Percentiles rank a stretch among this genome's conserved stretches.
phyloP scores from a whole-genome alignment of 2,113 vertebrate genomes.

The Felis chaus region DNA sequence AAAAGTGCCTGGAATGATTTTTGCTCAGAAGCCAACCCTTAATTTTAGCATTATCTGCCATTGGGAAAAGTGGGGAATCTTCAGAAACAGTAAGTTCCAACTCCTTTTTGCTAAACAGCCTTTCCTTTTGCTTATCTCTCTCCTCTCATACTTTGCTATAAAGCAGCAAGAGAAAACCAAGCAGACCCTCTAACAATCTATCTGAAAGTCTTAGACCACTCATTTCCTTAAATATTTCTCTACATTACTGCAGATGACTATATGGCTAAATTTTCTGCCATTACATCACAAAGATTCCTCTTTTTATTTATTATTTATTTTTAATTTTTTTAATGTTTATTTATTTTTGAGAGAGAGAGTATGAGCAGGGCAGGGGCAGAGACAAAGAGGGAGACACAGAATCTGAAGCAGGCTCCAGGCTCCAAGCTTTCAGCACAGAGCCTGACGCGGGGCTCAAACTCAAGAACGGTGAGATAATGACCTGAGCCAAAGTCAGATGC shows the following conservation, averaged over 20 bases:
- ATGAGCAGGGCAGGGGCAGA: too few species aligned
- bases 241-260: neutral
- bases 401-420: too few species aligned
- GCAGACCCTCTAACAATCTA: neutral
- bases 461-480: too few species aligned
- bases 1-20: neutral
- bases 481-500: too few species aligned
- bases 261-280: neutral
- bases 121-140: neutral
- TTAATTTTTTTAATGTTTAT: too few species aligned
- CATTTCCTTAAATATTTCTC: neutral
- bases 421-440: too few species aligned
- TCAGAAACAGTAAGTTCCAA: neutral
- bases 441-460: too few species aligned
- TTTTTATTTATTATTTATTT: neutral
- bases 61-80: neutral
- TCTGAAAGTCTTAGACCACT: neutral
- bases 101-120: neutral
- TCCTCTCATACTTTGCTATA: neutral
- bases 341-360: too few species aligned
- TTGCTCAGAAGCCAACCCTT: neutral
- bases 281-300: neutral
- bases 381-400: too few species aligned
- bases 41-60: neutral
- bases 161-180: neutral